phyloP scores from a whole-genome alignment of 2,797 vertebrate genomes.

The Sebastes itinus region DNA sequence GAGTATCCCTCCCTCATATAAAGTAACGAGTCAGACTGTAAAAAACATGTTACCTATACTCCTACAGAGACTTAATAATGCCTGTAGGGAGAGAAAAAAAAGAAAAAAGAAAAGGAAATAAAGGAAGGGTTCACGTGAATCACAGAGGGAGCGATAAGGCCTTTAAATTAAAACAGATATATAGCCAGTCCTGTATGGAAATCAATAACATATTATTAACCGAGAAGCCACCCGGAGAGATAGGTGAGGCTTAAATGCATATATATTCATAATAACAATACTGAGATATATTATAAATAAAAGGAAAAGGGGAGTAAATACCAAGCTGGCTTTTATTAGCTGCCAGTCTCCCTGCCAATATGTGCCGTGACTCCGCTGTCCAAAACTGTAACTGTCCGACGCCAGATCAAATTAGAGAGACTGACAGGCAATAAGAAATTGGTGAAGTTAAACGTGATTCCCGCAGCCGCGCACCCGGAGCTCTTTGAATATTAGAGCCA shows the following conservation, averaged over 20 bases:
- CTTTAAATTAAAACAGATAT: conserved; percentile 81
- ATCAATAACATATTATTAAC: conserved; percentile 86
- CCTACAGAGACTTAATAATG: conserved; percentile 73
- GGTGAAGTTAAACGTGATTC: conserved; percentile 84
- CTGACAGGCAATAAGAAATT: conserved; percentile 88
- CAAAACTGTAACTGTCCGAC: conserved; percentile 85
- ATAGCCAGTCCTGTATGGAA: conserved; percentile 80
- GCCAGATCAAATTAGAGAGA: conserved; percentile 86
- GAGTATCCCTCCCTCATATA: conserved; percentile 59
- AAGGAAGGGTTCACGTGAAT: conserved; percentile 71
- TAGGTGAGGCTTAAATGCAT: conserved; percentile 83
- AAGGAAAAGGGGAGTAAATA: conserved; percentile 78
- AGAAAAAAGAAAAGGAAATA: conserved; percentile 57
- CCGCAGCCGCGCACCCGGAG: conserved; percentile 61
- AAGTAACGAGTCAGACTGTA: conserved; percentile 67
- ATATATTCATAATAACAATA: conserved; percentile 87
- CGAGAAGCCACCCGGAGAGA: conserved; percentile 76
- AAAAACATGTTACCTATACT: conserved; percentile 64
- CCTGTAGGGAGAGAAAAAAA: conserved; percentile 44
- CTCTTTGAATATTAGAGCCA: conserved; percentile 81
- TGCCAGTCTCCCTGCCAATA: conserved; percentile 86
- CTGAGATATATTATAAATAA: conserved; percentile 83
- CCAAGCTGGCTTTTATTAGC: conserved; percentile 84
- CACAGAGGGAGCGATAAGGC: conserved; percentile 76
- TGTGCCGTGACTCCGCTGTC: conserved; percentile 82